Evolutionary conservation across 2,113 vertebrate genomes (phyloP).

Genomic region (Cairina moschata): DNA sequence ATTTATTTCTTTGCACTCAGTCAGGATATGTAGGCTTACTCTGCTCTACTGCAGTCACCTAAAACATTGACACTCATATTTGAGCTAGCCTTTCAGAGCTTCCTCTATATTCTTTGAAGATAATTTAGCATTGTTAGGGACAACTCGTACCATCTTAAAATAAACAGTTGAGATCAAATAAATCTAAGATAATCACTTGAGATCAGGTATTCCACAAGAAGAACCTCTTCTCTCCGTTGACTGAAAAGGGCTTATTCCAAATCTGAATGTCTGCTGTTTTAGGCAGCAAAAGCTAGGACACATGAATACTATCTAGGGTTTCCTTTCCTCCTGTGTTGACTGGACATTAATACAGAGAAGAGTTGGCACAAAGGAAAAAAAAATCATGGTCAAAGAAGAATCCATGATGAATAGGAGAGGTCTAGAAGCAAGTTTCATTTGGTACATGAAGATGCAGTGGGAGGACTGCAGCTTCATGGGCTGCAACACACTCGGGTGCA

Average conservation of each 20-base stretch:
- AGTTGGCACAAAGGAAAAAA: neutral
- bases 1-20: neutral
- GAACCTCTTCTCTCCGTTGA: neutral
- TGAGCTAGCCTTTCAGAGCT: neutral
- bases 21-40: neutral
- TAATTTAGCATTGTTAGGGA: neutral
- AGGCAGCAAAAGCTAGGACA: neutral
- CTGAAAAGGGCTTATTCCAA: neutral
- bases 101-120: neutral
- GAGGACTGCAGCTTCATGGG: neutral
- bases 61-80: neutral
- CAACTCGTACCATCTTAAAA: neutral
- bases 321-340: neutral
- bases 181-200: neutral
- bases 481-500: neutral
- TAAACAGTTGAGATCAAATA: neutral
- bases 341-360: neutral
- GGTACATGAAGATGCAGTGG: neutral
- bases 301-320: neutral
- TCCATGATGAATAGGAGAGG: accelerated
- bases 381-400: neutral
- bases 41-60: neutral
- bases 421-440: neutral
- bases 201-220: neutral
- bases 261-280: neutral